Evolutionary conservation across 1,140 invertebrate species (phyloP).

Genomic region (Adoxophyes honmai): DNA sequence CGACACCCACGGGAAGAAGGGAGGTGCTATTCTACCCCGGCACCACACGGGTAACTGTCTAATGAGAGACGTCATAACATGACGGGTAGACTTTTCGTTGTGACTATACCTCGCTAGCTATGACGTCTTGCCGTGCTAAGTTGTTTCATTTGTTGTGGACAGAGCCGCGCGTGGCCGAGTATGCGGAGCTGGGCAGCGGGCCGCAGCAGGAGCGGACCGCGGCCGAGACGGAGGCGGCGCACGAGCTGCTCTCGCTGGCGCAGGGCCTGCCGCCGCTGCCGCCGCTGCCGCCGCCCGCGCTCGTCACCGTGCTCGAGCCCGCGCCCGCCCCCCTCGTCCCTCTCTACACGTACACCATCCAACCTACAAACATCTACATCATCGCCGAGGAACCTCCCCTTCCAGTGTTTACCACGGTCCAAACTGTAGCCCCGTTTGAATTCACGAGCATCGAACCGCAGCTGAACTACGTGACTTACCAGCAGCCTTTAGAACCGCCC

Average conservation of each 20-base stretch:
- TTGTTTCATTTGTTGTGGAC: conserved; percentile 21
- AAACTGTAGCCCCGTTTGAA: conserved; percentile 33
- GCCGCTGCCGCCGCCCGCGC: conserved; percentile 78
- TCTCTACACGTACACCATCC: conserved; percentile 52
- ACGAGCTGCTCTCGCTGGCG: conserved; percentile 89
- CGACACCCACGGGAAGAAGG: too few relatives aligned
- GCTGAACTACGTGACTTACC: conserved; percentile 43
- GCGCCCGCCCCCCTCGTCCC: conserved; percentile 36
- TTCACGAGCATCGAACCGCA: conserved; percentile 37
- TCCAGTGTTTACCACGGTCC: conserved; percentile 34
- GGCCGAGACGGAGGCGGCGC: conserved; percentile 90
- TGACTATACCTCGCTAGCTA: too few relatives aligned
- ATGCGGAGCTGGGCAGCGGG: conserved; percentile 35
- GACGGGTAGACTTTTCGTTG: too few relatives aligned
- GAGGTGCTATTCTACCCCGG: too few relatives aligned
- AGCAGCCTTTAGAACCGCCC: conserved; percentile 19
- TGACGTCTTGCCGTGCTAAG: too few relatives aligned
- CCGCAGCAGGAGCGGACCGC: conserved; percentile 66
- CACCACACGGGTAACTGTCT: too few relatives aligned
- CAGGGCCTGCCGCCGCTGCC: conserved; percentile 87
- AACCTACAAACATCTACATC: conserved; percentile 58
- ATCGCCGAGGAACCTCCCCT: conserved; percentile 57
- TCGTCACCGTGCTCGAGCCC: conserved; percentile 30
- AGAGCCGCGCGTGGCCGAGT: conserved; percentile 27
- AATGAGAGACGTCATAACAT: too few relatives aligned